phyloP scores from a whole-genome alignment of 2,888 invertebrate genomes.

The Perdita meconis region DNA sequence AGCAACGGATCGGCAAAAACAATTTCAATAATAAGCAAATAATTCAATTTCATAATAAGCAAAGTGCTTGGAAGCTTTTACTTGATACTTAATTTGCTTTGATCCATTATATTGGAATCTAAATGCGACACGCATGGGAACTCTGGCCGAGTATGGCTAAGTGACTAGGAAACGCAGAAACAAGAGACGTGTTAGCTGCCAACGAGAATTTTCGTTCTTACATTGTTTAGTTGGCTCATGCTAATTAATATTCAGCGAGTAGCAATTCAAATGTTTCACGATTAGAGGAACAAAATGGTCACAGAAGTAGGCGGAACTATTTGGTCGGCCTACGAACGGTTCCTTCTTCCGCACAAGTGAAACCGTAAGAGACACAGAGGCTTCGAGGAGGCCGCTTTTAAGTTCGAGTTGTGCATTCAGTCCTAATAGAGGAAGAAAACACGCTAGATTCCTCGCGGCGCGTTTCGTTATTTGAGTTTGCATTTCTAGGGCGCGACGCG shows the following conservation, averaged over 20 bases:
- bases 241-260: neutral
- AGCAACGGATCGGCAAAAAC: too few relatives aligned
- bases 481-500: constrained; percentile 1
- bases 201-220: too few relatives aligned
- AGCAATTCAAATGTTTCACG: constrained; percentile 8
- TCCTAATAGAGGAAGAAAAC: constrained; percentile 25
- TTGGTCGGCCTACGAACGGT: neutral
- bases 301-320: neutral
- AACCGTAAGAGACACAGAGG: neutral
- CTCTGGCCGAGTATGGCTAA: too few relatives aligned
- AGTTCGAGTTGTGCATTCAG: constrained; percentile 28
- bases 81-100: too few relatives aligned
- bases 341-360: neutral
- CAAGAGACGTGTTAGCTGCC: too few relatives aligned
- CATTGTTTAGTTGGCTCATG: too few relatives aligned
- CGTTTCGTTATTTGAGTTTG: constrained; percentile 9
- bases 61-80: too few relatives aligned
- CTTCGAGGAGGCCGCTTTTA: constrained; percentile 26
- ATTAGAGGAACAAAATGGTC: constrained; percentile 12
- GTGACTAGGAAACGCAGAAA: too few relatives aligned
- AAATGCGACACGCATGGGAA: too few relatives aligned
- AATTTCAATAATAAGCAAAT: too few relatives aligned
- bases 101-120: too few relatives aligned
- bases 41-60: too few relatives aligned
- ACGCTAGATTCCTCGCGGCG: constrained; percentile 7